phyloP scores from a whole-genome alignment of 2,797 vertebrate species.

The Melanotaenia maccullochi region DNA sequence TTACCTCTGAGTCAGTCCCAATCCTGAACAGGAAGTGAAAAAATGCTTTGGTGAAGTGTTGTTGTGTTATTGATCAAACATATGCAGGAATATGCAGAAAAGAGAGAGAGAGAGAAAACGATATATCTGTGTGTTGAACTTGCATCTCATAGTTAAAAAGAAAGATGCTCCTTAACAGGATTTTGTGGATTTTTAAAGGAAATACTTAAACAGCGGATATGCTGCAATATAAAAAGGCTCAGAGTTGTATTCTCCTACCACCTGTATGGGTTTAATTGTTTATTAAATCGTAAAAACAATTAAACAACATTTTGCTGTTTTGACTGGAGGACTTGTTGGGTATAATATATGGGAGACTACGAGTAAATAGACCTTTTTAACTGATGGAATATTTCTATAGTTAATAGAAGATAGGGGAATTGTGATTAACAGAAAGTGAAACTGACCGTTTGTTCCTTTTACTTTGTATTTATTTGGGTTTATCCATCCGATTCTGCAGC shows the following conservation, averaged over 20 bases:
- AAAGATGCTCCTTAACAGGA: too few relatives aligned
- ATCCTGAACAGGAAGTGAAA: too few relatives aligned
- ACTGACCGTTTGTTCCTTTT: background rate
- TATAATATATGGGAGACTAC: background rate
- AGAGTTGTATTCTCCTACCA: background rate
- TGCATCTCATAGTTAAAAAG: background rate
- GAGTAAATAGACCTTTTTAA: background rate
- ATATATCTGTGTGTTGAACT: background rate
- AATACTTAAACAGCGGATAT: too few relatives aligned
- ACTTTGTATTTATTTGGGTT: background rate
- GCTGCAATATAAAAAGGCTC: too few relatives aligned
- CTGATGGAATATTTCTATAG: background rate
- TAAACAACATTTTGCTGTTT: background rate
- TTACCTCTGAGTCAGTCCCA: too few relatives aligned
- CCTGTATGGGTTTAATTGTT: too few relatives aligned
- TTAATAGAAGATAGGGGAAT: background rate
- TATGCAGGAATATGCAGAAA: background rate
- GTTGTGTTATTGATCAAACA: background rate
- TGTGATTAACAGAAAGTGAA: background rate
- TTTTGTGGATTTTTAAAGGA: too few relatives aligned
- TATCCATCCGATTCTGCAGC: conserved; percentile 1
- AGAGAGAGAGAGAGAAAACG: too few relatives aligned
- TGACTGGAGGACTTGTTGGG: background rate
- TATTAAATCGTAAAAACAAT: too few relatives aligned
- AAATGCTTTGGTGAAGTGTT: background rate